A percentile compares a stretch with the other conserved stretches of the same genome.
Conservation (phyloP, 2,113 vertebrate genomes). For the Scomber colias region DNA sequence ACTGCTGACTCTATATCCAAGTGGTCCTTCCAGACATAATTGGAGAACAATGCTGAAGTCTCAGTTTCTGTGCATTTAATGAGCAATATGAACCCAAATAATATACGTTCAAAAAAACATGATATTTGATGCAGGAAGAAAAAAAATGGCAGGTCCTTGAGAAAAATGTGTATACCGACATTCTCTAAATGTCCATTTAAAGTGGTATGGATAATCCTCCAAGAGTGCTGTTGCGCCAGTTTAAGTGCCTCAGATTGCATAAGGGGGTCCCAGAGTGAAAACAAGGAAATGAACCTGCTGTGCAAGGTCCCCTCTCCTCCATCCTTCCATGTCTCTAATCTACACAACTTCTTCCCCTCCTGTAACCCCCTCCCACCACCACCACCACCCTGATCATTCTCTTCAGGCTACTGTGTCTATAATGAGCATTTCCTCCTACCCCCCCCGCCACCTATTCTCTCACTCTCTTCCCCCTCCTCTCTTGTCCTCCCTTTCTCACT, state of each 20-base stretch:
- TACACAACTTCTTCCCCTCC: constrained; percentile 44
- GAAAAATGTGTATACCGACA: background rate
- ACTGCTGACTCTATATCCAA: constrained; percentile 28
- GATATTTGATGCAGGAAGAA: background rate
- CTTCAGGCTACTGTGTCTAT: constrained; percentile 64
- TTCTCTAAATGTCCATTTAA: background rate
- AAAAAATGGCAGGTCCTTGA: background rate
- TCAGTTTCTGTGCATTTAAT: constrained; percentile 11
- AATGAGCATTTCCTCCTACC: constrained; percentile 69
- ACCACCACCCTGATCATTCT: constrained; percentile 41
- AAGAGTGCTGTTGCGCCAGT: background rate
- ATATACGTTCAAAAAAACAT: background rate
- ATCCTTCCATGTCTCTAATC: constrained; percentile 43
- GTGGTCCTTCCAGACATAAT: background rate
- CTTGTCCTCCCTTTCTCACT: constrained; percentile 69
- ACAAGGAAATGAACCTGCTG: constrained; percentile 39
- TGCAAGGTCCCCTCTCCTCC: background rate
- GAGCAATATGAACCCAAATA: background rate
- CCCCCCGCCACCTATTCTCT: constrained; percentile 55
- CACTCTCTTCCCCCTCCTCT: constrained; percentile 39
- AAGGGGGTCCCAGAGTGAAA: constrained; percentile 3
- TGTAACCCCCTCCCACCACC: constrained; percentile 39
- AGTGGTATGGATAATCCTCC: constrained; percentile 5
- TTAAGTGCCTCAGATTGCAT: background rate
- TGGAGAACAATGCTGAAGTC: background rate